These are phyloP conservation scores for Pandemis cinnamomeana DNA, from an alignment of 2,888 invertebrate genomes.

Conservation along the genomic window DNA sequence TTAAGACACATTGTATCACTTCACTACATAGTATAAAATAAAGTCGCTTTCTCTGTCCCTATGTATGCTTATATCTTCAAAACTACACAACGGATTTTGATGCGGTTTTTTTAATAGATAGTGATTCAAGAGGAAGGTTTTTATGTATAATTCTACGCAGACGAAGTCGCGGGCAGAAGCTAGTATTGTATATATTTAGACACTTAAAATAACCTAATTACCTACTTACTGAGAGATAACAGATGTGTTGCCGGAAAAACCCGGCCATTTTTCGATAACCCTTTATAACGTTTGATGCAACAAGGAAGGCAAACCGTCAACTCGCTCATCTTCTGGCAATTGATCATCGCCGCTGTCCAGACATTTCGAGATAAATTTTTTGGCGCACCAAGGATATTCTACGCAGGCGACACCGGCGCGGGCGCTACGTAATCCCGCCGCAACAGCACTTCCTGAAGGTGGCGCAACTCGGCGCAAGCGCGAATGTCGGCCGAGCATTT, in stretches of 20 bases:
- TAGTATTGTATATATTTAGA: no score
- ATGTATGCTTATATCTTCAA: no score
- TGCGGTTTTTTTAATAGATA: no score
- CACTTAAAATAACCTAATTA: neutral
- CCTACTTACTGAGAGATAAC: neutral
- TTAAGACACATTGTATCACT: no score
- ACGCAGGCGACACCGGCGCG: slow-evolving; percentile 43
- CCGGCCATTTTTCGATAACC: neutral
- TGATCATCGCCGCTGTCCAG: neutral
- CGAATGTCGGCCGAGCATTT: slow-evolving; percentile 84
- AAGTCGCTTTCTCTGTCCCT: no score
- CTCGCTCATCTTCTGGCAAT: neutral
- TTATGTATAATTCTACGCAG: no score
- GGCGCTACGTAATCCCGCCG: slow-evolving; percentile 80
- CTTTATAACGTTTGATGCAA: neutral
- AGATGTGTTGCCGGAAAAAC: neutral
- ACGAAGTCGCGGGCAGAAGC: no score
- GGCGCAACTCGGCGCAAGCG: slow-evolving; percentile 83
- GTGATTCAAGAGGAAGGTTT: no score
- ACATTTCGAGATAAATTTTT: slow-evolving; percentile 4
- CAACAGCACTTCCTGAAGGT: slow-evolving; percentile 83
- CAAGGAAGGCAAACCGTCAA: neutral
- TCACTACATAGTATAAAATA: no score
- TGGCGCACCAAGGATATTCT: slow-evolving; percentile 16
- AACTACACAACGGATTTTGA: no score